A percentile compares a stretch with the other conserved stretches of the same genome.
Evolutionary conservation across 2,888 invertebrate genomes (phyloP).

Genomic region (Oscheius sp.): DNA sequence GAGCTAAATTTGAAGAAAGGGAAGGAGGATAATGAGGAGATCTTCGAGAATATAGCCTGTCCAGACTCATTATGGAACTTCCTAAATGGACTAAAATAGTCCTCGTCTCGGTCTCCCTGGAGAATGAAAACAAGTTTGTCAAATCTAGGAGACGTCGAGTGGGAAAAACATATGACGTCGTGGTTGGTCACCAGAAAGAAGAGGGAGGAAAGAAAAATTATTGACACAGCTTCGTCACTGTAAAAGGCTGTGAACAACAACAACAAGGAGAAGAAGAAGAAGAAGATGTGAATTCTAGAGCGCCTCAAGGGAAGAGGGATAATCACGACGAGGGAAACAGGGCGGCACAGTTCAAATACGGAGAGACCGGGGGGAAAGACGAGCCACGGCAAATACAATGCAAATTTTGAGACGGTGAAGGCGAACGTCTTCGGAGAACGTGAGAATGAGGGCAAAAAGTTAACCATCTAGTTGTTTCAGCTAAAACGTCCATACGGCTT

Average conservation of each 20-base stretch:
- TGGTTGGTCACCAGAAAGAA: background rate
- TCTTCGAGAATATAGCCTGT: background rate
- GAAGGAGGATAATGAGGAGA: no score
- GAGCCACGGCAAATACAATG: slow-evolving; percentile 13
- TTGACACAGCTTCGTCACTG: background rate
- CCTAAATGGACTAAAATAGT: no score
- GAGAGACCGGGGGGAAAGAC: background rate
- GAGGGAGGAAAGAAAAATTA: background rate
- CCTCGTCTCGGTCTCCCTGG: no score
- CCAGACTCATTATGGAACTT: no score
- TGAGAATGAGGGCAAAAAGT: background rate
- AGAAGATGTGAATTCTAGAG: background rate
- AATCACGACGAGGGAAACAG: slow-evolving; percentile 21
- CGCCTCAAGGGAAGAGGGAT: background rate
- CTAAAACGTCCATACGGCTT: no score
- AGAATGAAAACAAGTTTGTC: no score
- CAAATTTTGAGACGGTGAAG: background rate
- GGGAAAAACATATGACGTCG: slow-evolving; percentile 5
- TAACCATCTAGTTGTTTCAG: no score
- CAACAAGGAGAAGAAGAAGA: background rate
- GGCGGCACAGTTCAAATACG: slow-evolving; percentile 30
- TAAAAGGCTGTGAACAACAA: background rate
- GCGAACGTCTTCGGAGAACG: background rate
- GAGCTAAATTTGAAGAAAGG: background rate
- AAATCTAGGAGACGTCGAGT: background rate